Evolutionary conservation across 2,888 invertebrate genomes (phyloP), one percentile per base, ranked within the genome.

Genomic region (Lasioglossum pauxillum): DNA sequence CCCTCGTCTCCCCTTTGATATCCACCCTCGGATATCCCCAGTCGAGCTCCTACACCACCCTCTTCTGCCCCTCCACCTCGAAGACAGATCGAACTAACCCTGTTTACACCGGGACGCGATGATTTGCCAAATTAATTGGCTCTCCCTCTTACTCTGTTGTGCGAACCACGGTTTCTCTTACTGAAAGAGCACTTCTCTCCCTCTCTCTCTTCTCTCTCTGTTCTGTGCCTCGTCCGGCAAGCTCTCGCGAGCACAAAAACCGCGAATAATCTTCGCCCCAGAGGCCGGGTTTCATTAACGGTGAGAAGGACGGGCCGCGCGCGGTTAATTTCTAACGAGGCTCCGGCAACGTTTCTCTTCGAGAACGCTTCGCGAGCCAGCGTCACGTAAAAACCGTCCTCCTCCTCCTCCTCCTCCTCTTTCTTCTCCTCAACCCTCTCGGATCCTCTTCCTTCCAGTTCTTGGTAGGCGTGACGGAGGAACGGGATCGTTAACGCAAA

Each of bases 1-100:
- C 94, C 94, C 94, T 93, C 93, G 93, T 92, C 93, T 94, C 92
- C 92, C 93, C 93, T 94, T 94, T 95, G 95, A 95, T 95, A 95
- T 94, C 92, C 91, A 93, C 90, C 91, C 91, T 89, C 82, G 87
- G 72, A 7, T 27, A 27, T 64, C 64, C 16, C 64, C 80, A 88
- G 86, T 82, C 85, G 85, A 88, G 75, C 85, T 84, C 72, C 82
- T 19, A 44, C 67, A 78, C 60, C 81, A 80, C 82, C 81, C 75
- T 67, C 53, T 23, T 53, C n/a, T 10, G 53, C 23, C n/a, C 23
- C 83, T 46, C 82, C 82, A 69, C 86, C 64, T 89, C 78, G 78
- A 92, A 93, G 93, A 93, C 92, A 91, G 93, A 93, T 93, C 93
- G 93, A 93, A 93, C 91, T 90, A 92, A 53, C 90, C 91, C 92